These are phyloP conservation scores for Seira ritae DNA, from an alignment of 2,888 invertebrate genomes.

Conservation along the genomic window DNA sequence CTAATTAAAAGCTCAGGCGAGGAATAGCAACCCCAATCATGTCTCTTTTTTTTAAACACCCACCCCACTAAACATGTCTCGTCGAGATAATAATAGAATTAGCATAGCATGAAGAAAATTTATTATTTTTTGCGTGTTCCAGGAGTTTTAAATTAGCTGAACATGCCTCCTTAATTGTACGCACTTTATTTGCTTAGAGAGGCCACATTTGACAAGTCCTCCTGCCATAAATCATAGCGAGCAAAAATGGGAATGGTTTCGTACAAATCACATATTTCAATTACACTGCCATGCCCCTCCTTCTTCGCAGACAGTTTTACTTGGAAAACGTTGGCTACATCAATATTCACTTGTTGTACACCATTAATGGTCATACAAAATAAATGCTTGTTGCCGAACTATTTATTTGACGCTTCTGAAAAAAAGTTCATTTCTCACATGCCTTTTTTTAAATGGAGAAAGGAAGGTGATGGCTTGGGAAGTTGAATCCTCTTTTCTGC, in stretches of 20 bases:
- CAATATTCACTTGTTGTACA: slow-evolving; percentile 56
- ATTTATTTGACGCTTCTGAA: slow-evolving; percentile 62
- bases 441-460: slow-evolving; percentile 18
- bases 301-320: slow-evolving; percentile 32
- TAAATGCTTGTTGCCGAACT: slow-evolving; percentile 51
- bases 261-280: slow-evolving; percentile 41
- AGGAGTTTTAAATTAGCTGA: not conserved
- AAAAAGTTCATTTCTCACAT: slow-evolving; percentile 27
- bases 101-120: too few species aligned
- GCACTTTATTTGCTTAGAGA: not conserved
- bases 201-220: not conserved
- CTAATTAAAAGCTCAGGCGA: not conserved
- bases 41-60: too few species aligned
- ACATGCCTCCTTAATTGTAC: not conserved
- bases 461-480: slow-evolving; percentile 10
- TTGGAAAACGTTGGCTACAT: slow-evolving; percentile 27
- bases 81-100: too few species aligned
- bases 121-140: not conserved
- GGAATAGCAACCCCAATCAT: too few species aligned
- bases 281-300: slow-evolving; percentile 35
- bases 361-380: slow-evolving; percentile 57
- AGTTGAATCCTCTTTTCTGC: not conserved
- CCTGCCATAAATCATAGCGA: not conserved
- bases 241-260: not conserved
- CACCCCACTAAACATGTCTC: too few species aligned